These are phyloP conservation scores for Autographa gamma DNA, from an alignment of 2,888 invertebrate genomes.

Conservation along the genomic window DNA sequence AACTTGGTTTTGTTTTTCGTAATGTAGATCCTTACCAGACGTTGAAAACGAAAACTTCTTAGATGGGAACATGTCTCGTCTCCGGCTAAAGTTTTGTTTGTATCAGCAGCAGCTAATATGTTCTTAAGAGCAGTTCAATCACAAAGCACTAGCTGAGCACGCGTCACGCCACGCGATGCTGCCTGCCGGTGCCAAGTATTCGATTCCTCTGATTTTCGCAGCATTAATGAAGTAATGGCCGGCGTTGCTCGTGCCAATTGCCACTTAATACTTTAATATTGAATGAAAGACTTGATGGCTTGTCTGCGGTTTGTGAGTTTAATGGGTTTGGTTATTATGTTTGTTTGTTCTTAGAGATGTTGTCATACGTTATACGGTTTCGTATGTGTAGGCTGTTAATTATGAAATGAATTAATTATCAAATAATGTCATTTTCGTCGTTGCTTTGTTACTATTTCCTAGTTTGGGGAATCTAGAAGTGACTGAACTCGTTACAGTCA, in stretches of 20 bases:
- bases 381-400: not conserved
- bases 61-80: not conserved
- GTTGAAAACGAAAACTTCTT: too few relatives aligned
- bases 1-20: too few relatives aligned
- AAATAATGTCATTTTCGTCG: too few relatives aligned
- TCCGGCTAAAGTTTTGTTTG: not conserved
- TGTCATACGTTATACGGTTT: not conserved
- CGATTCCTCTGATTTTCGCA: constrained; percentile 27
- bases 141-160: constrained; percentile 26
- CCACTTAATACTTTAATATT: constrained; percentile 9
- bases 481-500: too few relatives aligned
- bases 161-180: constrained; percentile 29
- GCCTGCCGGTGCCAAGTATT: constrained; percentile 41
- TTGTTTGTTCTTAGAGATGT: not conserved
- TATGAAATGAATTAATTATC: too few relatives aligned
- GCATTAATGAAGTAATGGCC: constrained; percentile 17
- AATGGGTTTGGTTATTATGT: not conserved
- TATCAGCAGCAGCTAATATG: not conserved
- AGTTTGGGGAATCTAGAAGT: too few relatives aligned
- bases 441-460: too few relatives aligned
- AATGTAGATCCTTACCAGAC: too few relatives aligned
- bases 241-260: constrained; percentile 41
- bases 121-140: constrained; percentile 19
- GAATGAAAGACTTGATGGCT: constrained; percentile 13
- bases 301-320: not conserved